Evolutionary conservation across 2,797 vertebrate species (phyloP).

Genomic region (Epinephelus coioides): DNA sequence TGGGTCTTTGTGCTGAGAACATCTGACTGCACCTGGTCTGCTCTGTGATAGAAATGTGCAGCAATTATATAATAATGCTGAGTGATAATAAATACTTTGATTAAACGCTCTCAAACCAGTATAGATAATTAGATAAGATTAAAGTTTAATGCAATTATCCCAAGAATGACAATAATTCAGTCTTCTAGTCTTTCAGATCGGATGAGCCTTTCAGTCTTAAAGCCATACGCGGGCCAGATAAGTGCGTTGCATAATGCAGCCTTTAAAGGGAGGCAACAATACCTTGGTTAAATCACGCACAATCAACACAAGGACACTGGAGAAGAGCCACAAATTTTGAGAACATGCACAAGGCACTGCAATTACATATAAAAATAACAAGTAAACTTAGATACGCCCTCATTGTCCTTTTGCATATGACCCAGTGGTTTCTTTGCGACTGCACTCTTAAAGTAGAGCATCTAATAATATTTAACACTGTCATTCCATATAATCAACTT

Average conservation of each 20-base stretch:
- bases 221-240: neutral
- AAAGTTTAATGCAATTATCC: conserved; percentile 11
- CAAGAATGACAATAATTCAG: neutral
- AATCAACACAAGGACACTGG: neutral
- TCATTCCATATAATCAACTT: neutral
- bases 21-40: conserved; percentile 17
- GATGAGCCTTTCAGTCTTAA: neutral
- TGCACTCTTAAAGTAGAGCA: neutral
- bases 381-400: neutral
- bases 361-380: conserved; percentile 9
- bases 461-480: neutral
- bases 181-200: neutral
- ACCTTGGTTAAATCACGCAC: conserved; percentile 6
- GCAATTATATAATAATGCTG: conserved; percentile 7
- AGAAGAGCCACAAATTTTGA: neutral
- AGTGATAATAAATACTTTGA: conserved; percentile 20
- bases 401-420: conserved; percentile 2
- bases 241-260: neutral
- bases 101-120: conserved; percentile 8
- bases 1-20: neutral
- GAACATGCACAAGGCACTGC: neutral
- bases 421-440: neutral
- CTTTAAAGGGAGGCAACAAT: neutral
- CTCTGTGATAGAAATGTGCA: conserved; percentile 19
- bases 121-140: conserved; percentile 21